Evolutionary conservation across 35 echinoderm and acorn worm genomes (phyloP), one percentile per base, ranked within the genome.

Genomic region (Strongylocentrotus purpuratus): DNA sequence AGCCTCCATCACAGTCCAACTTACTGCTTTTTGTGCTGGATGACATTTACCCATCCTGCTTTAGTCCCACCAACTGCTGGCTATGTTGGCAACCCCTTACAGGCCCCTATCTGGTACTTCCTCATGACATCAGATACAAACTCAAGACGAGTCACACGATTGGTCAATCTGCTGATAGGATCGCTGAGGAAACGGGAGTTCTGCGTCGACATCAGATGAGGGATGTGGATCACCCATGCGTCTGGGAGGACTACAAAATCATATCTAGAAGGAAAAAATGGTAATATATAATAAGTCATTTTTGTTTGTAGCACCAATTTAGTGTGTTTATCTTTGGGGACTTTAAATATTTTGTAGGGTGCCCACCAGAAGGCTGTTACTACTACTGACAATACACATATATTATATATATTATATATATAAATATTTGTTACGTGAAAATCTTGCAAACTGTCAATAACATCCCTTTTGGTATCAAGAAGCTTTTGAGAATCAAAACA

Each of bases 81-180:
- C 32, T 89, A 89, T 46, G 87, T 89, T 17, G 87, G 87, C 25
- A 28, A 32, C n/a, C 46, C 71, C 65, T 95, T 90, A 33, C 96
- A 97, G 33, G 94, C 61, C 15, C 92, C 96, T 33, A 97, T 31
- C 33, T 59, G 18, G 85, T 97, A 95, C 46, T 95, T 97, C 32
- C 52, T 97, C 96, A 97, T 97, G 25, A 97, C 89, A 70, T 95
- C 94, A 0, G 95, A 78, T n/a, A 97, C 96, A 91, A 97, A 97
- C 65, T 97, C 96, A 46, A 97, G 94, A 0, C 96, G 89, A 59
- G 95, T 94, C 48, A 94, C 86, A 28, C 96, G 61, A 85, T 97
- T 97, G 33, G 85, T 47, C 13, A 97, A 65, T 89, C 95, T 95
- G 10, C 95, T 71, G 31, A 97, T 92, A n/a, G 96, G 96, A 48